Evolutionary conservation across 2,888 invertebrate genomes (phyloP), one percentile per base, ranked within the genome.

Genomic region (Junonia oenone): DNA sequence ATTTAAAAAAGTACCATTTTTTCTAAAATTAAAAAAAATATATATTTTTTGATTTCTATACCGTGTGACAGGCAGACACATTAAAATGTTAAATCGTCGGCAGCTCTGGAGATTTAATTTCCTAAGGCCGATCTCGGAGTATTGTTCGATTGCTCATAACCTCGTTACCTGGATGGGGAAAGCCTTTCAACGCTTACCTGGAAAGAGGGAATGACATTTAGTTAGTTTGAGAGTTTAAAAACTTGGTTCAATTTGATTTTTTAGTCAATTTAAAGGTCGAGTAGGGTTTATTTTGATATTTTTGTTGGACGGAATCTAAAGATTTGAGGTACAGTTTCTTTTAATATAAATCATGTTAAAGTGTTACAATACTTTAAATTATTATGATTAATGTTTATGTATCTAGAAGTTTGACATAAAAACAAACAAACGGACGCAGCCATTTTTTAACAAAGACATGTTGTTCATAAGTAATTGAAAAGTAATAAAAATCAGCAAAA

Each of bases 101-200:
- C 63, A 70, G 71, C 67, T 62, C 56, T 59, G 66, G 66, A 72
- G 80, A 83, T 85, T 83, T 82, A 83, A 86, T 86, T 86, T 86
- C 82, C 81, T 81, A 74, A 72, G 72, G 64, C 68, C 68, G 73
- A 73, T 51, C n/a, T 46, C 35, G 45, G 55, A 55, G 35, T 29
- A 52, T 58, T 59, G 56, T 59, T 49, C 51, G 56, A 56, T 54
- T 51, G 51, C 19, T 37, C 38, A 31, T 60, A 60, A 57, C 57
- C 37, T 45, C 17, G 51, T 60, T 57, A 57, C 59, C 51, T 56
- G 48, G 48, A 55, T 37, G 45, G 50, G 8, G 22, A 38, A 46
- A 47, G 38, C 45, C 37, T 52, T 56, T 38, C 47, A 51, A 38
- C 52, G 31, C 27, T 58, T 55, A 55, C 58, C 55, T 58, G 58